Base-by-base conservation (phyloP, 2,888 invertebrate genomes). In the Apotomis capreana region DNA sequence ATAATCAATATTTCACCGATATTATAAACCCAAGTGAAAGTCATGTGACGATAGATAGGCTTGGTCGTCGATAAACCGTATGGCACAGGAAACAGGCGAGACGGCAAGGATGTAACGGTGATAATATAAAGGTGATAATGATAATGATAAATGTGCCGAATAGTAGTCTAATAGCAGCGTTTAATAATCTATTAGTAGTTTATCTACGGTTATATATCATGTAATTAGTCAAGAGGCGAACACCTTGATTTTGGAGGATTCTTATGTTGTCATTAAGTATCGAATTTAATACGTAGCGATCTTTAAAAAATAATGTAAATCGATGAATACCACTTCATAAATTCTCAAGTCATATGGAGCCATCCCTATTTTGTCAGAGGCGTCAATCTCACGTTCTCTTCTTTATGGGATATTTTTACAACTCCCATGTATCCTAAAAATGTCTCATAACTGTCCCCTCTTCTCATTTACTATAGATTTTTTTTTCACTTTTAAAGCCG, bases 1-100 rank as follows among this genome's bases (percentile, higher is more conserved):
- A 76, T 73, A 74, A 73, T 73, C 75, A 76, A 73, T 79, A 76
- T 78, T 75, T 77, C 76, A 76, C 75, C 75, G 62, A 73, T 77
- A 73, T 76, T 76, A 75, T 73, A 65, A 76, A 70, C 52, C 46
- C 49, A 73, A 73, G 80, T 74, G 81, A 81, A 80, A 81, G 80
- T 78, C 68, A 40, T 55, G 64, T 68, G 68, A 62, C 68, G 26
- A 51, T 63, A n/a, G 12, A 61, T 65, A 46, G 12, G n/a, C 60
- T 44, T 15, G 46, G 58, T 36, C 51, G 72, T 63, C 59, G 61
- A 60, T 54, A 40, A 36, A 46, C 58, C 51, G 55, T 67, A 60
- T 40, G 60, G 0, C 52, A 52, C 40, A 13, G 51, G 57, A 58
- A 46, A 57, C 37, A 13, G 52, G 8, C 3, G 36, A 10, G 5